Base-by-base conservation (phyloP, 1,140 invertebrate species). In the Babylonia areolata region DNA sequence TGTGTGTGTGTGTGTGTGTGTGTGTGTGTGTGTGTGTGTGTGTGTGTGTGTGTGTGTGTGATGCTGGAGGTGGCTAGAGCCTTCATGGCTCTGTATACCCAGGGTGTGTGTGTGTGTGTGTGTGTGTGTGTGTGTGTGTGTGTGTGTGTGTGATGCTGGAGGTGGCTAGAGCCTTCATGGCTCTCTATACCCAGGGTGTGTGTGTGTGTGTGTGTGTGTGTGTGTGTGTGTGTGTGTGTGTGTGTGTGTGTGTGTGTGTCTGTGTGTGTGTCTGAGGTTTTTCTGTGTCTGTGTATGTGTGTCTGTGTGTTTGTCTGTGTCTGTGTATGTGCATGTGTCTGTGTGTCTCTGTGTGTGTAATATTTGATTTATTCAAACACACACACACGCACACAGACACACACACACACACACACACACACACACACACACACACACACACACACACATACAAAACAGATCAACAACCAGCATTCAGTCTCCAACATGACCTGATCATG, bases 1-100 rank as follows among this genome's bases (percentile, higher is more conserved):
- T n/a, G n/a, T n/a, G n/a, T n/a, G n/a, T n/a, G n/a, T n/a, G n/a
- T n/a, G n/a, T n/a, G n/a, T n/a, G n/a, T n/a, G n/a, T n/a, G 20
- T 79, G 3, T 79, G 9, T 75, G 5, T 37, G 31, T 75, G 5
- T 75, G 94, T 91, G 20, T 42, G 0, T 42, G 15, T 79, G 11
- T 79, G 5, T 79, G 20, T 79, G 3, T 79, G 9, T 75, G 5
- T 37, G 31, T 75, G 5, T 75, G n/a, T 23, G 92, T 93, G 9
- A 90, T 96, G 89, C 91, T 95, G 80, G 96, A 96, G 91, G 88
- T 96, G 17, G 93, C 94, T 9, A 88, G 95, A n/a, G 95, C 94
- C 11, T 94, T 96, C 87, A 94, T 93, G 6, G 87, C 92, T 35
- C 84, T 95, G 0, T 86, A 89, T 20, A 92, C 91, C 87, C 86